These are phyloP conservation scores for Thecophora atra DNA, from an alignment of 2,888 invertebrate species.

Conservation along the genomic window DNA sequence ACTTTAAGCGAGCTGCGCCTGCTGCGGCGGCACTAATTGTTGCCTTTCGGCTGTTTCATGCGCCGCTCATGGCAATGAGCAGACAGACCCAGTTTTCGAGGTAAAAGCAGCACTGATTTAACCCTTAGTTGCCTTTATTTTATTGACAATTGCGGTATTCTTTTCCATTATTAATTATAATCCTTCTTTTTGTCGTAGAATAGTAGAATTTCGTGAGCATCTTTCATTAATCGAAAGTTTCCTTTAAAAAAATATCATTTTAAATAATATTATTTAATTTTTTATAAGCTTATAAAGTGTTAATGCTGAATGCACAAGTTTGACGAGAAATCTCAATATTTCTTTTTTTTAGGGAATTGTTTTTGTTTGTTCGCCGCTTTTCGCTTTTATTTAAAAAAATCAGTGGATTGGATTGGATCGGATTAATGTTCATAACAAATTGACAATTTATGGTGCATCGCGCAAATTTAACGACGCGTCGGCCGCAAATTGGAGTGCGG, in stretches of 20 bases:
- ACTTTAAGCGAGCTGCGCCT: slow-evolving; percentile 7
- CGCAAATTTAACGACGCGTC: slow-evolving; percentile 2
- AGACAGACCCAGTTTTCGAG: slow-evolving; percentile 43
- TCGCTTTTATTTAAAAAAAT: background rate
- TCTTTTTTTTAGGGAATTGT: slow-evolving; percentile 13
- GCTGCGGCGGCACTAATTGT: slow-evolving; percentile 42
- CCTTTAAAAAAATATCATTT: too few species aligned
- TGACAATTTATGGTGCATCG: slow-evolving; percentile 46
- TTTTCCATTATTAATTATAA: background rate
- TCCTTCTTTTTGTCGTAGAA: background rate
- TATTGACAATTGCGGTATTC: background rate
- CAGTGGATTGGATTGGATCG: slow-evolving; percentile 37
- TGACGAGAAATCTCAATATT: background rate
- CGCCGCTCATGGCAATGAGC: slow-evolving; percentile 34
- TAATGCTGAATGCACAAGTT: background rate
- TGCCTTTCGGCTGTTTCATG: background rate
- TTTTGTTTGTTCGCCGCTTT: background rate
- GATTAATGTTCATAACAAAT: slow-evolving; percentile 49
- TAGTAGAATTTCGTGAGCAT: too few species aligned
- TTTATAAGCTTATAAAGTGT: slow-evolving; percentile 4
- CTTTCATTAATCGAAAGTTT: background rate
- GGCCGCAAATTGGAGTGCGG: slow-evolving; percentile 14
- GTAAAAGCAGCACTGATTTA: slow-evolving; percentile 7
- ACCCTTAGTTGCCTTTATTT: background rate
- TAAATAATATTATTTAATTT: background rate